Evolutionary conservation across 2,888 invertebrate genomes (phyloP).

Genomic region (Oxyscelio sp.): DNA sequence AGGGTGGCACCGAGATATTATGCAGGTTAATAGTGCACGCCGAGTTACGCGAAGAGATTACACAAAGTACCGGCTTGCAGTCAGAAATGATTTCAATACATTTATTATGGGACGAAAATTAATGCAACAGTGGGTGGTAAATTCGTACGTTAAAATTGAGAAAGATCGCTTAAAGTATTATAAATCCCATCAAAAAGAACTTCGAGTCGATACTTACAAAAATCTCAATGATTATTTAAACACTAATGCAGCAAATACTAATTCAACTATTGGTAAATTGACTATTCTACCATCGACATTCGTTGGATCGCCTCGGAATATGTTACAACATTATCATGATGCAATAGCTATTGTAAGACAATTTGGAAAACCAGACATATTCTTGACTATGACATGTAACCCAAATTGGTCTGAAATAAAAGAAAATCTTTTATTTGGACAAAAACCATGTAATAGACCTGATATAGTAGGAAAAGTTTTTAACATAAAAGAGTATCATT

Average conservation of each 20-base stretch:
- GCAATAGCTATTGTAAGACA: slow-evolving; percentile 1
- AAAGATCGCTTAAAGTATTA: slow-evolving; percentile 31
- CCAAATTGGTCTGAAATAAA: too few relatives aligned
- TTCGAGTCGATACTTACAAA: slow-evolving; percentile 4
- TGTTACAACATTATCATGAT: too few relatives aligned
- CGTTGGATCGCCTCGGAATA: slow-evolving; percentile 23
- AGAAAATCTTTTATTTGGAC: too few relatives aligned
- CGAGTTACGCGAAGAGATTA: too few relatives aligned
- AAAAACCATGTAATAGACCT: slow-evolving; percentile 53
- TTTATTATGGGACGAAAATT: not conserved
- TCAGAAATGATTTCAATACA: slow-evolving; percentile 28
- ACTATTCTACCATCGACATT: too few relatives aligned
- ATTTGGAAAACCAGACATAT: too few relatives aligned
- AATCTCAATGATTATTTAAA: slow-evolving; percentile 3
- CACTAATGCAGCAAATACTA: not conserved
- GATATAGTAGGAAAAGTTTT: slow-evolving; percentile 49
- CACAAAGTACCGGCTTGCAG: slow-evolving; percentile 1
- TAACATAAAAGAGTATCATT: slow-evolving; percentile 52
- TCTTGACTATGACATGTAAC: too few relatives aligned
- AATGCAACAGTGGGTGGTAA: not conserved
- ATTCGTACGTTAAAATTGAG: slow-evolving; percentile 45
- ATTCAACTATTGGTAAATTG: too few relatives aligned
- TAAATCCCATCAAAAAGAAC: slow-evolving; percentile 9
- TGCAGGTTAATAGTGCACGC: slow-evolving; percentile 2
- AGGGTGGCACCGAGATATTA: slow-evolving; percentile 51